Evolutionary conservation across 1,140 invertebrate species (phyloP).

Genomic region (Contarinia nasturtii): DNA sequence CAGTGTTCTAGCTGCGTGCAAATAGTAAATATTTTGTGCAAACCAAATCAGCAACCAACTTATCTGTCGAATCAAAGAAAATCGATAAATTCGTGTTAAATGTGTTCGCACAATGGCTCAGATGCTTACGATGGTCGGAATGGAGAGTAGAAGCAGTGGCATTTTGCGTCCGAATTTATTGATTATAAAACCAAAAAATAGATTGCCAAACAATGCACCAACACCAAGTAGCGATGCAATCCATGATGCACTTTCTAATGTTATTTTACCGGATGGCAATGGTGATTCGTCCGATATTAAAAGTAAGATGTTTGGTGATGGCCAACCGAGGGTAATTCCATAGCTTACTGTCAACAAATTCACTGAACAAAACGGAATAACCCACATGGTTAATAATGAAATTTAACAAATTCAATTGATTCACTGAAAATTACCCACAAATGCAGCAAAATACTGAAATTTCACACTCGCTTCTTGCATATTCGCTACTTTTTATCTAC

Average conservation of each 20-base stretch:
- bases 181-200: slow-evolving; percentile 17
- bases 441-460: not conserved
- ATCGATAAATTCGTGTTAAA: not conserved
- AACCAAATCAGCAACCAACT: not conserved
- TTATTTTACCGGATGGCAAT: slow-evolving; percentile 11
- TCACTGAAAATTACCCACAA: not conserved
- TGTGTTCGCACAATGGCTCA: not conserved
- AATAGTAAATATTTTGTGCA: slow-evolving; percentile 11
- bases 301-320: slow-evolving; percentile 20
- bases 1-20: slow-evolving; percentile 23
- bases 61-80: not conserved
- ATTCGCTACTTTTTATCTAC: too few relatives aligned
- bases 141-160: slow-evolving; percentile 18
- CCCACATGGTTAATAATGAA: not conserved
- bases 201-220: slow-evolving; percentile 13
- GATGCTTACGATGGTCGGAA: slow-evolving; percentile 19
- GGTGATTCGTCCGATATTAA: slow-evolving; percentile 12
- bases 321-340: slow-evolving; percentile 26
- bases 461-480: not conserved
- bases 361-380: slow-evolving; percentile 9
- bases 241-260: slow-evolving; percentile 16
- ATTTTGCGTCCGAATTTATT: slow-evolving; percentile 26
- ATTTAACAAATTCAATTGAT: not conserved
- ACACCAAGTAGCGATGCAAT: slow-evolving; percentile 19
- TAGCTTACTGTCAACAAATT: slow-evolving; percentile 25